These are phyloP conservation scores for Muricea muricata DNA, from an alignment of 92 coral and sea anemone species.

Conservation along the genomic window DNA sequence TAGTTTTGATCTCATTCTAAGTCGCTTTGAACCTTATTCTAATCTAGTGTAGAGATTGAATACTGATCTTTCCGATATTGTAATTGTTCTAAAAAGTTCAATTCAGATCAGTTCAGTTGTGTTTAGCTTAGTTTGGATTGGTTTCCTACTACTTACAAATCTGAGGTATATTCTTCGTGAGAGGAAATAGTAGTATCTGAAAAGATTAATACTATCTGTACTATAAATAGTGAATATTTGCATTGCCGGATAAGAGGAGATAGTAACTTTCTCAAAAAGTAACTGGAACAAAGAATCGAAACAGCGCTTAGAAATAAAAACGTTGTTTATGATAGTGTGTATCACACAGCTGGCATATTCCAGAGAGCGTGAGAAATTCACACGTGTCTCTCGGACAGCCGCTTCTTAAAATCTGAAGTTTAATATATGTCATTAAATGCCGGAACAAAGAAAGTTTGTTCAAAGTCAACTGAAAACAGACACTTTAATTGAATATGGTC, in stretches of 20 bases:
- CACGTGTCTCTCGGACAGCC: constrained; percentile 8
- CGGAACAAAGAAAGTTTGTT: constrained; percentile 21
- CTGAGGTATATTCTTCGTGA: too few relatives aligned
- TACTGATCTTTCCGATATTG: too few relatives aligned
- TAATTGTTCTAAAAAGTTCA: too few relatives aligned
- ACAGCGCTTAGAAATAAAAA: not conserved
- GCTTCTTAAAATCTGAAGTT: not conserved
- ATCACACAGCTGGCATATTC: constrained; percentile 22
- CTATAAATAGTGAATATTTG: constrained; percentile 2
- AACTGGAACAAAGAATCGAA: not conserved
- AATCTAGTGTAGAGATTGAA: too few relatives aligned
- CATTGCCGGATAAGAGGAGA: not conserved
- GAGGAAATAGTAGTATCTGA: too few relatives aligned
- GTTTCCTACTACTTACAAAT: too few relatives aligned
- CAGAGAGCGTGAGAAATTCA: constrained; percentile 39
- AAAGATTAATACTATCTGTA: too few relatives aligned
- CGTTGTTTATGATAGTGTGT: not conserved
- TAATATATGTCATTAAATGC: constrained; percentile 10
- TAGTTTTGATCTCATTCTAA: too few relatives aligned
- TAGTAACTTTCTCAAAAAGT: not conserved
- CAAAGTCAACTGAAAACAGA: constrained; percentile 25
- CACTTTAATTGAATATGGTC: constrained; percentile 23
- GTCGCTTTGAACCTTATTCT: too few relatives aligned
- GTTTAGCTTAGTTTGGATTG: too few relatives aligned
- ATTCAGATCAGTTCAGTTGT: too few relatives aligned